phyloP scores from a whole-genome alignment of 2,888 invertebrate species.

The Leptopilina syphax region DNA sequence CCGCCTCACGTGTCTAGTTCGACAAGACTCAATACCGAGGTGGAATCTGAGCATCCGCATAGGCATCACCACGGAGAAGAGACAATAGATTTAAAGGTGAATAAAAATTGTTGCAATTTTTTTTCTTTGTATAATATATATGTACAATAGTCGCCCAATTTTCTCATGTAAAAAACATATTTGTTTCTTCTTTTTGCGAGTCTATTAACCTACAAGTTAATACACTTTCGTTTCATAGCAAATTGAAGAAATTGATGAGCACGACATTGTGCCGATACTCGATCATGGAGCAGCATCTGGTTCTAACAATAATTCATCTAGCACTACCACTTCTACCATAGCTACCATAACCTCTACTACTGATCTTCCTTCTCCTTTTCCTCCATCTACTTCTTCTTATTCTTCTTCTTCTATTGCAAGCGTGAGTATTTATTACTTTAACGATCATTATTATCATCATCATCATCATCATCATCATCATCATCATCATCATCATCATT shows the following conservation, averaged over 20 bases:
- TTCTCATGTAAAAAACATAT: too few species aligned
- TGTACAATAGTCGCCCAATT: too few species aligned
- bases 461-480: too few species aligned
- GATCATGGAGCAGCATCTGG: slow-evolving; percentile 59
- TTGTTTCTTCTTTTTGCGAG: not conserved
- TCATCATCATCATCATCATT: too few species aligned
- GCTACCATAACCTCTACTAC: slow-evolving; percentile 48
- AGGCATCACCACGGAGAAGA: slow-evolving; percentile 76
- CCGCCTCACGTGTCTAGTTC: slow-evolving; percentile 50
- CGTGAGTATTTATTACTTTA: slow-evolving; percentile 32
- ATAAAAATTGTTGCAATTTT: slow-evolving; percentile 36
- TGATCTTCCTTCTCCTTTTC: not conserved
- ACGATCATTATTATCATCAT: not conserved
- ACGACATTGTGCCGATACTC: slow-evolving; percentile 62
- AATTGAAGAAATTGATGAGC: slow-evolving; percentile 63
- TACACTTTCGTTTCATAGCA: slow-evolving; percentile 43
- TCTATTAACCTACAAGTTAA: not conserved
- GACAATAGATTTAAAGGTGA: slow-evolving; percentile 58
- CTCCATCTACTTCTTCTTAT: not conserved
- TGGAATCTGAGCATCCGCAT: slow-evolving; percentile 71
- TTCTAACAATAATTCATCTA: slow-evolving; percentile 51
- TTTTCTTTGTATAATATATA: too few species aligned
- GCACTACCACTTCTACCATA: slow-evolving; percentile 48
- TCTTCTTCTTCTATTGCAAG: slow-evolving; percentile 25
- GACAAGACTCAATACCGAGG: slow-evolving; percentile 52